phyloP scores from a whole-genome alignment of 2,113 vertebrate species.

The Seriola rivoliana region DNA sequence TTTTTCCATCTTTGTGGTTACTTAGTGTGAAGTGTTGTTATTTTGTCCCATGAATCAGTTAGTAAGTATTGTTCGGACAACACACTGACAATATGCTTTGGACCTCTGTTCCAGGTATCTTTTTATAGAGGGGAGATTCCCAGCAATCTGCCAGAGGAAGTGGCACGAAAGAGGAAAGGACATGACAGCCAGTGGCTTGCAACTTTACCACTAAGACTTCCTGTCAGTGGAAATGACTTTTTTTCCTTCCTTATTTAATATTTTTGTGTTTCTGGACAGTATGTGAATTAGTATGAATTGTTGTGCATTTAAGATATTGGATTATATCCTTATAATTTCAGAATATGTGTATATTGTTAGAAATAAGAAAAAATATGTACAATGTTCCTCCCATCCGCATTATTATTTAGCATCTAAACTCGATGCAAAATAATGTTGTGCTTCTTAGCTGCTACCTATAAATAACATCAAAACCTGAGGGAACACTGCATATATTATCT shows the following conservation, averaged over 20 bases:
- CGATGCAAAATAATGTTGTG: background rate
- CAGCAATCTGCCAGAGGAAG: conserved; percentile 87
- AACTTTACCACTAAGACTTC: conserved; percentile 93
- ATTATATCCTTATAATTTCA: background rate
- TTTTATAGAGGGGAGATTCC: conserved; percentile 94
- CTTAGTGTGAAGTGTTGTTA: background rate
- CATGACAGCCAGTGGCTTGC: conserved; percentile 90
- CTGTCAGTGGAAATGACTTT: conserved; percentile 81
- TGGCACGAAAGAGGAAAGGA: conserved; percentile 88
- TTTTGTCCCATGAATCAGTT: conserved; percentile 17
- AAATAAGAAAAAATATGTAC: no score
- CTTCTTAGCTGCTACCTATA: background rate
- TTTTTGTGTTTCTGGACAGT: background rate
- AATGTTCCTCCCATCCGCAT: background rate
- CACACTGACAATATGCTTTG: background rate
- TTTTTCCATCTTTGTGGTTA: background rate
- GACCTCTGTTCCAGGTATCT: conserved; percentile 88
- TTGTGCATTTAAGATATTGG: background rate
- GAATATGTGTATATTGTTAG: background rate
- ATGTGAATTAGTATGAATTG: background rate
- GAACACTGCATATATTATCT: background rate
- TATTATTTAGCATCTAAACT: background rate
- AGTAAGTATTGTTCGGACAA: background rate
- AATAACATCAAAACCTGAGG: background rate
- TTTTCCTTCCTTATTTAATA: background rate